phyloP scores from a whole-genome alignment of 2,113 vertebrate species.

The Pseudorectes ferrugineus region DNA sequence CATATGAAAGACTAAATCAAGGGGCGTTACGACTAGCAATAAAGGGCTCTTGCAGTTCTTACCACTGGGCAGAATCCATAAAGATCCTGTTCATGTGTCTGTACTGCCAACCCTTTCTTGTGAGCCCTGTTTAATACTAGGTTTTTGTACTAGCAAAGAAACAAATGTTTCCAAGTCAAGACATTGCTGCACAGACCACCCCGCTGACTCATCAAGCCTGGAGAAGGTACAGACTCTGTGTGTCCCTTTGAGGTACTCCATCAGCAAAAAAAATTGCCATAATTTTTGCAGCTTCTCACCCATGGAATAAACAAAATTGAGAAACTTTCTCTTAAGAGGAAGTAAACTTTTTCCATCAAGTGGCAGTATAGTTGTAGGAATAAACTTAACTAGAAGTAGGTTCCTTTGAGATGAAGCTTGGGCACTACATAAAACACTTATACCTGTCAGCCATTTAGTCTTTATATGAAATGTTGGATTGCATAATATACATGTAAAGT shows the following conservation, averaged over 20 bases:
- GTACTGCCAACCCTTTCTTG: background rate
- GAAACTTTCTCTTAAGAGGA: background rate
- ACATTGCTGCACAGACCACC: background rate
- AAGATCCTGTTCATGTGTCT: background rate
- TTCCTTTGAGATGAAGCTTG: background rate
- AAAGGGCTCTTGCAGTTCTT: background rate
- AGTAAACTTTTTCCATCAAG: background rate
- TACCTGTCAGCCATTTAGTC: background rate
- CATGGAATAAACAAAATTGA: background rate
- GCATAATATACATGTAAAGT: background rate
- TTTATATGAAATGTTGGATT: background rate
- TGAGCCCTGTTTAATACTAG: background rate
- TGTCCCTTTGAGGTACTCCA: background rate
- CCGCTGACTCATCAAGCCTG: fast-evolving
- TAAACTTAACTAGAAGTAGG: background rate
- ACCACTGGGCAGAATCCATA: background rate
- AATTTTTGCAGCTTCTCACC: background rate
- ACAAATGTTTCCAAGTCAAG: background rate
- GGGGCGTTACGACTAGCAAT: background rate
- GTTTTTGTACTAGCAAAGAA: background rate
- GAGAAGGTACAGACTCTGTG: background rate
- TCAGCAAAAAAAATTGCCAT: background rate
- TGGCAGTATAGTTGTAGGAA: background rate
- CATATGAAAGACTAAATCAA: background rate
- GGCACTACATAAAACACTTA: background rate